Evolutionary conservation across 1,140 invertebrate genomes (phyloP).

Genomic region (fruit fly (Drosophila melanogaster)): DNA sequence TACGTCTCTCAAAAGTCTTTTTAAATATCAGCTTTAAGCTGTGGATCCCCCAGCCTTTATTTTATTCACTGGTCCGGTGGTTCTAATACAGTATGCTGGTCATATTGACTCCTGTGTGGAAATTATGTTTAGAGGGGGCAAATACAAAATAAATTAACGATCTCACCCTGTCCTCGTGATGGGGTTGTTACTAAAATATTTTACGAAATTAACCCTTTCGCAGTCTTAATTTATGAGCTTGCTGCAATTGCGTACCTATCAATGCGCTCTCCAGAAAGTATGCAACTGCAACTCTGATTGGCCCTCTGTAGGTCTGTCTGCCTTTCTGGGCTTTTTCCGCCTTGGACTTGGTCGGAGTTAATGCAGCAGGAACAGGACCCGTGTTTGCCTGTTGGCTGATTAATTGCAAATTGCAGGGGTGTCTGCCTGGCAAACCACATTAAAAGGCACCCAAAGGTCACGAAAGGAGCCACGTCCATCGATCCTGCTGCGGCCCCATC

Average conservation of each 20-base stretch:
- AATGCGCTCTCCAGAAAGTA: slow-evolving; percentile 49
- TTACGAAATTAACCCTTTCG: slow-evolving; percentile 72
- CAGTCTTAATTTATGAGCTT: slow-evolving; percentile 68
- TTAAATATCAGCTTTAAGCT: slow-evolving; percentile 9
- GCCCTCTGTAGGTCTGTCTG: slow-evolving; percentile 11
- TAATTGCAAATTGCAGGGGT: slow-evolving; percentile 81
- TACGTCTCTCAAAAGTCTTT: slow-evolving; percentile 17
- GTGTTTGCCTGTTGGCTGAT: slow-evolving; percentile 71
- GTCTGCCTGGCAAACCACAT: slow-evolving; percentile 76
- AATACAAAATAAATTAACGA: slow-evolving; percentile 67
- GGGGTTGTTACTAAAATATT: slow-evolving; percentile 73
- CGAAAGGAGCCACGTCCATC: slow-evolving; percentile 60
- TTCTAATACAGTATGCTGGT: slow-evolving; percentile 42
- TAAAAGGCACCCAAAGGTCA: slow-evolving; percentile 78
- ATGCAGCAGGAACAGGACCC: slow-evolving; percentile 27
- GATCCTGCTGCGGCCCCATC: slow-evolving; percentile 38
- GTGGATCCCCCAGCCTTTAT: not conserved
- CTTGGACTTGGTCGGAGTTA: slow-evolving; percentile 38
- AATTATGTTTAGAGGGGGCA: slow-evolving; percentile 58
- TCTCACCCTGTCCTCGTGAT: slow-evolving; percentile 10
- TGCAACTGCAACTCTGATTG: slow-evolving; percentile 40
- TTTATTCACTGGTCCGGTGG: slow-evolving; percentile 24
- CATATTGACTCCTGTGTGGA: slow-evolving; percentile 56
- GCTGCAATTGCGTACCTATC: slow-evolving; percentile 38
- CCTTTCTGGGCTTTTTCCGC: slow-evolving; percentile 27